Evolutionary conservation across 2,113 vertebrate genomes (phyloP).

Genomic region (Indri indri): DNA sequence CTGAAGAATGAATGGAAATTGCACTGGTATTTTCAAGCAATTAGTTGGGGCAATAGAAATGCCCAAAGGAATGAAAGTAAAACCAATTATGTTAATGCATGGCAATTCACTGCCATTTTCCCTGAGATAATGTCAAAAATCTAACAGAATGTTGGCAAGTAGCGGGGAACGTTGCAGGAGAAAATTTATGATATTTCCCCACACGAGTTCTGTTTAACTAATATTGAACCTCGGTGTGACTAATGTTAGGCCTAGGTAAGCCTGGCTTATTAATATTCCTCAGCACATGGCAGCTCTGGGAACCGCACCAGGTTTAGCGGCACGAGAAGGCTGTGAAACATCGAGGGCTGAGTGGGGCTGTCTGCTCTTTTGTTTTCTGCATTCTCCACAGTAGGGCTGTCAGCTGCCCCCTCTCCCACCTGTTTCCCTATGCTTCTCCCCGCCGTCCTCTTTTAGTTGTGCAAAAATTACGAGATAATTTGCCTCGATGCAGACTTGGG

Average conservation of each 20-base stretch:
- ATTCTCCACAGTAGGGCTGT: not conserved
- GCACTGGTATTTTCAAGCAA: not conserved
- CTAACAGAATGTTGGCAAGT: not conserved
- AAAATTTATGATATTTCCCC: not conserved
- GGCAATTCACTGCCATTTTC: not conserved
- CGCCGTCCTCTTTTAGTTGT: not conserved
- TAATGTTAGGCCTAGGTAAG: not conserved
- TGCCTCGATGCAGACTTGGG: not conserved
- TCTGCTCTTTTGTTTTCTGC: not conserved
- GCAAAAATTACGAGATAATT: not conserved
- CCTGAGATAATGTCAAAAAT: not conserved
- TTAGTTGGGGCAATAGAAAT: not conserved
- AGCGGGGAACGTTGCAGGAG: not conserved
- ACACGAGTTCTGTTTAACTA: not conserved
- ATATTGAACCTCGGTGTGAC: not conserved
- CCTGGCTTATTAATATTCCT: constrained; percentile 14
- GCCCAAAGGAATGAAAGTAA: not conserved
- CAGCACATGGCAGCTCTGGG: not conserved
- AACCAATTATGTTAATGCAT: not conserved
- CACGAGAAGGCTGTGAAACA: not conserved
- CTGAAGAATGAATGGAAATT: not conserved
- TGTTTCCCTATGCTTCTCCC: not conserved
- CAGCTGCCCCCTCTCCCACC: not conserved
- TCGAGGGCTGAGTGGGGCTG: not conserved
- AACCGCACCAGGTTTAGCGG: not conserved